phyloP scores from a whole-genome alignment of 1,140 invertebrate species.

The Philopotamus ludificatus region DNA sequence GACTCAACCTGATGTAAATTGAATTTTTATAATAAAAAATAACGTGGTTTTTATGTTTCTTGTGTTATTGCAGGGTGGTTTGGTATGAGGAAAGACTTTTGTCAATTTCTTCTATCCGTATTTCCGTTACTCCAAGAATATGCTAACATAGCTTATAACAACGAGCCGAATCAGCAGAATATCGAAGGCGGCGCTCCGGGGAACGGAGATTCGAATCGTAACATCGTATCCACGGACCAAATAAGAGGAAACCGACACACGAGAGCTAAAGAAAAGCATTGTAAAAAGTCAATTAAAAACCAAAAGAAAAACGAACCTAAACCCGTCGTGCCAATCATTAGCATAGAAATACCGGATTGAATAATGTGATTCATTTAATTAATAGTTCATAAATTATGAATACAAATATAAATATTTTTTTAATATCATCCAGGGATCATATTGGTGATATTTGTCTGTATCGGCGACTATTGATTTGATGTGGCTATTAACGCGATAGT shows the following conservation, averaged over 20 bases:
- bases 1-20: no score
- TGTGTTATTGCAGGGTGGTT: conserved; percentile 86
- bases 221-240: conserved; percentile 53
- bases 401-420: no score
- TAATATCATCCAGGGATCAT: no score
- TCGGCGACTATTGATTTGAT: no score
- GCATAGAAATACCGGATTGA: conserved; percentile 89
- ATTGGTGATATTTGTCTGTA: no score
- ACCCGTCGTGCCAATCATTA: conserved; percentile 81
- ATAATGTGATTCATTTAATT: conserved; percentile 13
- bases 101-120: conserved; percentile 87
- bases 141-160: conserved; percentile 94
- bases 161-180: conserved; percentile 56
- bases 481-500: no score
- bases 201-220: conserved; percentile 47
- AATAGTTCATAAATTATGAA: no score
- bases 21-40: no score
- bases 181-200: conserved; percentile 52
- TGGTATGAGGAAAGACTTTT: conserved; percentile 96
- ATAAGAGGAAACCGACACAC: conserved; percentile 56
- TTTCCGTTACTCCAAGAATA: conserved; percentile 96
- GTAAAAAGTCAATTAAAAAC: conserved; percentile 63
- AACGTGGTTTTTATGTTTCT: conserved; percentile 34
- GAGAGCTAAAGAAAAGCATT: conserved; percentile 59
- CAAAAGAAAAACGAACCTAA: conserved; percentile 74